These are phyloP conservation scores for Pomacea canaliculata DNA, from an alignment of 2,888 invertebrate genomes.

Conservation along the genomic window DNA sequence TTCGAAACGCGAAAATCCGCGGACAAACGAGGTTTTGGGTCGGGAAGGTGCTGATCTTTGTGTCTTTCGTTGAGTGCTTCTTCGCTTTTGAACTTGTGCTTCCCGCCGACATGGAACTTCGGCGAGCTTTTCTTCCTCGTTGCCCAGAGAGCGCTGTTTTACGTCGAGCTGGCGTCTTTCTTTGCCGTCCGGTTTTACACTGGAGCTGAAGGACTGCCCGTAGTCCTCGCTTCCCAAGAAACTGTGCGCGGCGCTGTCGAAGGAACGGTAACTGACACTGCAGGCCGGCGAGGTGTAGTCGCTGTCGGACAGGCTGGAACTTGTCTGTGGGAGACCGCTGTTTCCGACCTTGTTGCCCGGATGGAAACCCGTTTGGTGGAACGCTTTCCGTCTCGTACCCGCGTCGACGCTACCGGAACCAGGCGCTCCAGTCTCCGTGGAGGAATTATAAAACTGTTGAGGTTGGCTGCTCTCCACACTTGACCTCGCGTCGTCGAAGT, in stretches of 20 bases:
- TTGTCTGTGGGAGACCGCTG: neutral
- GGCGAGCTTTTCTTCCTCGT: neutral
- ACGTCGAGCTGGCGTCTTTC: neutral
- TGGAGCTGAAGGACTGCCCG: no score
- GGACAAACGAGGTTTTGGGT: neutral
- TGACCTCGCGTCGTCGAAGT: neutral
- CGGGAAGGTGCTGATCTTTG: neutral
- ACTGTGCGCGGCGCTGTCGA: neutral
- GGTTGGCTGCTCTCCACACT: neutral
- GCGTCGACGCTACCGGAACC: neutral
- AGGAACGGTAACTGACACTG: neutral
- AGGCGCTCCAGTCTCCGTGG: no score
- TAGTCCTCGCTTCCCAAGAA: neutral
- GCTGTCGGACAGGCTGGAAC: conserved; percentile 12
- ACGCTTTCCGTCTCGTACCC: conserved; percentile 11
- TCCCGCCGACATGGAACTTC: no score
- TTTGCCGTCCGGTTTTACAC: neutral
- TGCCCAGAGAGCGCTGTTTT: neutral
- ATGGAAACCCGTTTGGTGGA: conserved; percentile 2
- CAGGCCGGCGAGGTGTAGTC: conserved; percentile 2
- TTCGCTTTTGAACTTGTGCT: neutral
- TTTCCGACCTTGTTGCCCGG: neutral
- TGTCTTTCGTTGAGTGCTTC: neutral
- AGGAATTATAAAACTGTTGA: neutral
- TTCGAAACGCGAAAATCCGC: no score